A percentile compares a stretch with the other conserved stretches of the same genome.
Conservation (phyloP, 2,797 vertebrate genomes). For the Eremophila alpestris region DNA sequence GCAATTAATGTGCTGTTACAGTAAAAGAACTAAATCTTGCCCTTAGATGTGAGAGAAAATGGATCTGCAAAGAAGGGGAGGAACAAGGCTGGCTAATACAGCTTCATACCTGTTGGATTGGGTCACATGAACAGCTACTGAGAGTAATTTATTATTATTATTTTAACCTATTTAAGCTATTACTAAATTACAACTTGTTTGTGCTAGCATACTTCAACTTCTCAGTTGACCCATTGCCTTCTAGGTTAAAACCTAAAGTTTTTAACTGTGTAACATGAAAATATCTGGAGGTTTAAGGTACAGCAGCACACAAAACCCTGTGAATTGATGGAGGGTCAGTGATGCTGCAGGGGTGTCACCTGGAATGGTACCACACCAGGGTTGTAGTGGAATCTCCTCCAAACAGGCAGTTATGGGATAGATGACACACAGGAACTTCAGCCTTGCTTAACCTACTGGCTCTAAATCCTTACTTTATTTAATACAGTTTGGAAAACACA, state of each 20-base stretch:
- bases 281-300: not conserved
- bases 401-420: not conserved
- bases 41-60: not conserved
- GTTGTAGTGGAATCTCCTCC: not conserved
- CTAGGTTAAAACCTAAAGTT: not conserved
- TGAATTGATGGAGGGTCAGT: not conserved
- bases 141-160: not conserved
- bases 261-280: not conserved
- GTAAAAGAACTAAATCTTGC: not conserved
- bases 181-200: constrained; percentile 31
- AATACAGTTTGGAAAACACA: not conserved
- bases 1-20: not conserved
- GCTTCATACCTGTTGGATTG: not conserved
- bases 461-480: not conserved
- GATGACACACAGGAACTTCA: not conserved
- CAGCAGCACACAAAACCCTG: not conserved
- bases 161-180: not conserved
- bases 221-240: not conserved
- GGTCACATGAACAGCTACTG: not conserved
- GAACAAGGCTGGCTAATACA: not conserved
- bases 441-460: not conserved
- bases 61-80: not conserved
- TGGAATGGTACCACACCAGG: not conserved
- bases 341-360: not conserved
- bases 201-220: not conserved